Percentiles rank a stretch among this genome's conserved stretches.
Conservation (phyloP, 53 echinoderm and acorn worm genomes). For the Pentamera pediparva region DNA sequence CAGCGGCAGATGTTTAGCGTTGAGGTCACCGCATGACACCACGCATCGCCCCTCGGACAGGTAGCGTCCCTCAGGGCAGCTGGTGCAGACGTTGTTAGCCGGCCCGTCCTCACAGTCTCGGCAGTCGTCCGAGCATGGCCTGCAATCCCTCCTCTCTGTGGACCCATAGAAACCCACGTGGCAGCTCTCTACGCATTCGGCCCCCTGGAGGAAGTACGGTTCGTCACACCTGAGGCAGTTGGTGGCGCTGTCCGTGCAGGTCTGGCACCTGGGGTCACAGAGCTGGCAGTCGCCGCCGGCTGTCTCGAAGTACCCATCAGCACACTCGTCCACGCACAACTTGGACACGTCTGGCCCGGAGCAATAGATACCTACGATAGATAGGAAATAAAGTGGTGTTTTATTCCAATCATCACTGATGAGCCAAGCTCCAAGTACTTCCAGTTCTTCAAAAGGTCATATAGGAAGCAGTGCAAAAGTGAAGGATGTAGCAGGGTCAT, state of each 20-base stretch:
- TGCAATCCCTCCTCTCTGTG: constrained; percentile 50
- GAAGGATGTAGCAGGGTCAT: no score
- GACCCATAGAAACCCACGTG: constrained; percentile 63
- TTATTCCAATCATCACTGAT: no score
- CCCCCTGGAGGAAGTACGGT: constrained; percentile 59
- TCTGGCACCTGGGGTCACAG: constrained; percentile 67
- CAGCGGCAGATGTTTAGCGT: constrained; percentile 65
- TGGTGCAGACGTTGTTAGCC: constrained; percentile 50
- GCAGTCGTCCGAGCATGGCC: constrained; percentile 65
- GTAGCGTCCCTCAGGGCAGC: constrained; percentile 61
- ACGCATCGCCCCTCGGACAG: constrained; percentile 48
- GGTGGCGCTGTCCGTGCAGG: constrained; percentile 50
- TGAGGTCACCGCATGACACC: constrained; percentile 33
- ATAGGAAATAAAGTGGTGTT: no score
- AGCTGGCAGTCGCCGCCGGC: constrained; percentile 53
- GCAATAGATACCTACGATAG: constrained; percentile 54
- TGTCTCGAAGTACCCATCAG: constrained; percentile 71
- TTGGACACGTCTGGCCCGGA: constrained; percentile 81
- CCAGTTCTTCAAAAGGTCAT: no score
- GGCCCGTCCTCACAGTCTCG: constrained; percentile 64
- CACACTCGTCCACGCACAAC: constrained; percentile 71
- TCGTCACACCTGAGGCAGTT: constrained; percentile 66
- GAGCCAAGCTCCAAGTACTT: no score
- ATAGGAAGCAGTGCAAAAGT: no score
- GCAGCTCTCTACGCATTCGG: constrained; percentile 64